Evolutionary conservation across 2,113 vertebrate genomes (phyloP).

Genomic region (Tautogolabrus adspersus): DNA sequence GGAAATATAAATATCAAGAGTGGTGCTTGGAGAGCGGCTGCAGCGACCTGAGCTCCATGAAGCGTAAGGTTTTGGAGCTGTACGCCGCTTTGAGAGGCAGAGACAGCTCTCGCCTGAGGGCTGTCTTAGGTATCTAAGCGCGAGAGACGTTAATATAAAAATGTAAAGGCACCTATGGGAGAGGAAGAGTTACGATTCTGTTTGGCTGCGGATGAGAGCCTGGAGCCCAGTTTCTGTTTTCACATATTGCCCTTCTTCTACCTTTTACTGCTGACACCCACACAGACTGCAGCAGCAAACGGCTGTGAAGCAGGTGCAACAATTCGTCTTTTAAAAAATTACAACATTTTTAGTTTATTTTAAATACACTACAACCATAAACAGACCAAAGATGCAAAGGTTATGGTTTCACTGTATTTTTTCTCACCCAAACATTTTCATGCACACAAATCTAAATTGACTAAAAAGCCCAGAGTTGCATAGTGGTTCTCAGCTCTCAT

Average conservation of each 20-base stretch:
- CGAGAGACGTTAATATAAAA: slow-evolving; percentile 56
- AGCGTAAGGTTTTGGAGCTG: slow-evolving; percentile 45
- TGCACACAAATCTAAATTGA: slow-evolving; percentile 9
- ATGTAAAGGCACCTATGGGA: slow-evolving; percentile 74
- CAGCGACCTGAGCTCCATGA: slow-evolving; percentile 64
- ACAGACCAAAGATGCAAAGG: background rate
- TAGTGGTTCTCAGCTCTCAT: slow-evolving; percentile 69
- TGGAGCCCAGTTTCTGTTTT: slow-evolving; percentile 67
- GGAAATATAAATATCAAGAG: slow-evolving; percentile 78
- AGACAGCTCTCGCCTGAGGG: slow-evolving; percentile 68
- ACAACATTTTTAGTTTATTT: background rate
- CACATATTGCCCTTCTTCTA: slow-evolving; percentile 64
- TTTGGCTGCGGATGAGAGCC: slow-evolving; percentile 76
- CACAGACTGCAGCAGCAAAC: slow-evolving; percentile 65
- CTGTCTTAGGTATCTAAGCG: slow-evolving; percentile 61
- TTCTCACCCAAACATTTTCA: background rate
- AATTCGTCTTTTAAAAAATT: slow-evolving; percentile 27
- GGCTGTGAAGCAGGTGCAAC: slow-evolving; percentile 56
- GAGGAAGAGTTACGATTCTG: slow-evolving; percentile 57
- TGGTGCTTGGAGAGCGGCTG: slow-evolving; percentile 68
- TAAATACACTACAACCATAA: slow-evolving; percentile 17
- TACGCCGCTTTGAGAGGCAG: slow-evolving; percentile 59
- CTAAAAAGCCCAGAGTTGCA: slow-evolving; percentile 54
- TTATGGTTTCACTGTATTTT: slow-evolving; percentile 5
- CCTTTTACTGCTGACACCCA: slow-evolving; percentile 67